phyloP scores from a whole-genome alignment of 2,888 invertebrate species.

The Candidula unifasciata region DNA sequence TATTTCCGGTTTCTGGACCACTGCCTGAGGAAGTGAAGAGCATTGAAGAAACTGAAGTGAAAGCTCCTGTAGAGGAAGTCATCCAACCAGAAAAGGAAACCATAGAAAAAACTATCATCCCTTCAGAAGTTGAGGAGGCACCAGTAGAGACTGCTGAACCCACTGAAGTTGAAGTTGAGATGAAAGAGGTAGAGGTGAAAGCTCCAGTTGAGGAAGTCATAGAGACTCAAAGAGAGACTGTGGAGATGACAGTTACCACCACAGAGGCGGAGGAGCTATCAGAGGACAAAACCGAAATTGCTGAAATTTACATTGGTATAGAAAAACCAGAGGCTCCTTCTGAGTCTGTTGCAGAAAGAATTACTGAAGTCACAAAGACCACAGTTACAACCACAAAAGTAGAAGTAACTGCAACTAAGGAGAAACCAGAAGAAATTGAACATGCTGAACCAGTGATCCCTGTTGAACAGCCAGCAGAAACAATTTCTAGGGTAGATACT shows the following conservation, averaged over 20 bases:
- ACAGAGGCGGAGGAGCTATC: conserved; percentile 59
- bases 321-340: conserved; percentile 50
- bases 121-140: conserved; percentile 58
- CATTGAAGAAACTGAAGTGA: conserved; percentile 46
- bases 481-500: conserved; percentile 30
- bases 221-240: conserved; percentile 59
- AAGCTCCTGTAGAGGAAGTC: conserved; percentile 59
- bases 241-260: conserved; percentile 46
- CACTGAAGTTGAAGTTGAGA: conserved; percentile 14
- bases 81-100: conserved; percentile 60
- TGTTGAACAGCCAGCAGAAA: conserved; percentile 38
- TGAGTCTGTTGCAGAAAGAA: conserved; percentile 58
- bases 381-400: conserved; percentile 49
- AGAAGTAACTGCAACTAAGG: conserved; percentile 37
- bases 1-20: conserved; percentile 60
- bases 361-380: conserved; percentile 55
- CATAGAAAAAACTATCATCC: conserved; percentile 59
- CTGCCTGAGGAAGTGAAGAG: conserved; percentile 52
- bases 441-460: conserved; percentile 35
- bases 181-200: conserved; percentile 53
- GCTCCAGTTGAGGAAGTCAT: conserved; percentile 52
- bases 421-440: conserved; percentile 51
- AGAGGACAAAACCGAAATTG: conserved; percentile 60
- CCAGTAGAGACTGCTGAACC: conserved; percentile 47
- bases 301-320: conserved; percentile 60